Evolutionary conservation across 2,113 vertebrate genomes (phyloP), one percentile per base, ranked within the genome.

Genomic region (Xenus cinereus): DNA sequence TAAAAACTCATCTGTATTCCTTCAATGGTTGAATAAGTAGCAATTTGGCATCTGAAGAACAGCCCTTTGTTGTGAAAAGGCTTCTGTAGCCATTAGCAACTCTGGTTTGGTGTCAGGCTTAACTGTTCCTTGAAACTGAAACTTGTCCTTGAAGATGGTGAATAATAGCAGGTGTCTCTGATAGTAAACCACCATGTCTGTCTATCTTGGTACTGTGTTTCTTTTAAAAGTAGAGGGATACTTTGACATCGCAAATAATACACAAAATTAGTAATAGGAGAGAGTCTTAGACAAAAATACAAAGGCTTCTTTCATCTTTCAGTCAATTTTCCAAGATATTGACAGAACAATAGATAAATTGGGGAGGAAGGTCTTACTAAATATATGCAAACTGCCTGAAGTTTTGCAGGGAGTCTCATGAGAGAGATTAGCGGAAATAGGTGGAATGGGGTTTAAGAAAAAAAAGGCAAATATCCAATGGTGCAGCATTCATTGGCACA

Each of bases 51-150:
- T 35, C 28, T 46, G 82, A 90, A 87, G 50, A 91, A 8, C 91
- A 71, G 71, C 59, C 32, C 22, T 87, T 91, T 64, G 26, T 82
- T 76, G 74, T 90, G 84, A 74, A 75, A 94, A 93, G 12, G 56
- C 72, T 68, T 67, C 59, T 83, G 89, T 94, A 96, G 69, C 84
- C 86, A 81, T 91, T 87, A 91, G 77, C 62, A 95, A 75, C 75
- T 95, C 56, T 83, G 89, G 89, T 85, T 73, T 75, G 69, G 48
- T 85, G 80, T 94, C 89, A 87, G 51, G 50, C 46, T 95, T 56
- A 72, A 68, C 71, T 64, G 77, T 64, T n/a, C 39, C 59, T 77
- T 89, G 54, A 72, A 87, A 93, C 12, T 60, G 80, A 77, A 89
- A 50, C 74, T 91, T 68, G 64, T 89, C 74, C 77, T 80, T 93